Evolutionary conservation across 1,140 invertebrate genomes (phyloP).

Genomic region (Acromyrmex heyeri): DNA sequence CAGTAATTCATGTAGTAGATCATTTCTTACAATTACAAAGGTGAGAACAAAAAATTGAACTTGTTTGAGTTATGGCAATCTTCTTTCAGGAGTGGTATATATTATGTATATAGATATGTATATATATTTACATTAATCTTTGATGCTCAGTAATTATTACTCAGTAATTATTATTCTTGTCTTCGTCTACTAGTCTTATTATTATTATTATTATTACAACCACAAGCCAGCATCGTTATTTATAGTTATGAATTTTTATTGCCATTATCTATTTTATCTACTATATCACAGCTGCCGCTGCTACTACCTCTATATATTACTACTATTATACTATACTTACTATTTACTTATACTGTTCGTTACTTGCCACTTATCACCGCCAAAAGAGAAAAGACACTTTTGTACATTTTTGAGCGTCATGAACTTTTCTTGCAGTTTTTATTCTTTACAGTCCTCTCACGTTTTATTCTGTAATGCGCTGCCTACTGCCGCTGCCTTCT

Average conservation of each 20-base stretch:
- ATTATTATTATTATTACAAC: conserved; percentile 64
- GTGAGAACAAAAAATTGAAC: background rate
- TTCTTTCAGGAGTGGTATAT: conserved; percentile 54
- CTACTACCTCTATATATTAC: conserved; percentile 71
- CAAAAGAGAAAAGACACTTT: conserved; percentile 68
- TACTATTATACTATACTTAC: conserved; percentile 59
- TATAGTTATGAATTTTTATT: conserved; percentile 64
- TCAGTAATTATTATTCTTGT: conserved; percentile 52
- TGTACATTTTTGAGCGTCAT: conserved; percentile 78
- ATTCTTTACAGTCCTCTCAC: conserved; percentile 82
- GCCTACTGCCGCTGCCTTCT: conserved; percentile 83
- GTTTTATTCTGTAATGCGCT: conserved; percentile 83
- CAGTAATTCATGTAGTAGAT: background rate
- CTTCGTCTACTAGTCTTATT: conserved; percentile 58
- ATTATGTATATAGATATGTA: conserved; percentile 59
- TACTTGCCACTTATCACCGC: conserved; percentile 67
- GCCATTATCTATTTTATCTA: conserved; percentile 61
- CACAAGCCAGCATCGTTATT: conserved; percentile 60
- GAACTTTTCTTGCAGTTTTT: conserved; percentile 80
- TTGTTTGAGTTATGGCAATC: conserved; percentile 11
- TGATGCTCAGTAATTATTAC: conserved; percentile 66
- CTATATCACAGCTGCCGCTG: conserved; percentile 72
- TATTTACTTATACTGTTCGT: conserved; percentile 62
- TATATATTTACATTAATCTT: conserved; percentile 55
- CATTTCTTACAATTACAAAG: background rate